phyloP scores from a whole-genome alignment of 1,140 invertebrate genomes.

The Bombyx mori region ASM3026992v2 NC_085131.1:1314501-1315000 shows the following conservation, averaged over 20 bases:
- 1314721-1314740: too few relatives aligned
- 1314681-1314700: too few relatives aligned
- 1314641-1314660: too few relatives aligned
- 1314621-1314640: too few relatives aligned
- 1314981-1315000: neutral
- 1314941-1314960: slow-evolving; percentile 42
- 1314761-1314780: neutral
- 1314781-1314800: neutral
- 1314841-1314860: slow-evolving; percentile 47
- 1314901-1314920: slow-evolving; percentile 73
- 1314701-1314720: too few relatives aligned
- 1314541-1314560: too few relatives aligned
- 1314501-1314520: slow-evolving; percentile 19
- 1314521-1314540: neutral
- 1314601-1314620: too few relatives aligned
- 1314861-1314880: slow-evolving; percentile 68
- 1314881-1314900: slow-evolving; percentile 74
- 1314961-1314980: neutral
- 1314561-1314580: too few relatives aligned
- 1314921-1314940: slow-evolving; percentile 29
- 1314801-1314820: neutral
- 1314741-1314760: neutral
- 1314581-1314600: too few relatives aligned
- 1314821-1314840: neutral
- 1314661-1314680: too few relatives aligned